A percentile compares a stretch with the other conserved stretches of the same genome.
Evolutionary conservation across 2,113 vertebrate genomes (phyloP).

Genomic region (Lepus europaeus): DNA sequence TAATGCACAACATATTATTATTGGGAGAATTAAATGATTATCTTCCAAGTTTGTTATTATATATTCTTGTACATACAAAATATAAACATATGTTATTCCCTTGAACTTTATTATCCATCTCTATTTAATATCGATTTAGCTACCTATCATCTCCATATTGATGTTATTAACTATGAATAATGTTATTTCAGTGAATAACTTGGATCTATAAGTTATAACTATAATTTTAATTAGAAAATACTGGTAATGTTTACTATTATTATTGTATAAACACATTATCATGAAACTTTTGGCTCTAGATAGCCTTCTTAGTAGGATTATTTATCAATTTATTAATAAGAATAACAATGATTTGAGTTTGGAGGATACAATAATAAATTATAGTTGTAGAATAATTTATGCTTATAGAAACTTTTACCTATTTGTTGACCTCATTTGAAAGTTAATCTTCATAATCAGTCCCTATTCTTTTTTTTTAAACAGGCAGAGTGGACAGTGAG

Average conservation of each 20-base stretch:
- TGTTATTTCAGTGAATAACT: neutral
- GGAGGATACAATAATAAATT: neutral
- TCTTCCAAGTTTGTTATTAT: conserved; percentile 25
- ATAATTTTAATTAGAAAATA: neutral
- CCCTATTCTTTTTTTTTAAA: neutral
- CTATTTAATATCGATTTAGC: neutral
- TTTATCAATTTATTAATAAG: neutral
- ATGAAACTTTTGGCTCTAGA: neutral
- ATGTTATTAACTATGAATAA: neutral
- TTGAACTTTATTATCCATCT: neutral
- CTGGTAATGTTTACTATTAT: neutral
- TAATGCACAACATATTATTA: neutral
- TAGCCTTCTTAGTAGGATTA: neutral
- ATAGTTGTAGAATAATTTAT: neutral
- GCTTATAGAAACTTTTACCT: neutral
- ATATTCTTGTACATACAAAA: neutral
- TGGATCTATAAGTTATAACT: neutral
- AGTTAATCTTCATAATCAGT: neutral
- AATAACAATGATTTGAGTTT: neutral
- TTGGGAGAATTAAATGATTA: neutral
- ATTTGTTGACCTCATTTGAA: neutral
- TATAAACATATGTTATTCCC: neutral
- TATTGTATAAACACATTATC: neutral
- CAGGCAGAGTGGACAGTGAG: no score
- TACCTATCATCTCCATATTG: neutral